These are phyloP conservation scores for Nasonia longicornis DNA, from an alignment of 1,140 invertebrate genomes.

Conservation along the genomic window DNA sequence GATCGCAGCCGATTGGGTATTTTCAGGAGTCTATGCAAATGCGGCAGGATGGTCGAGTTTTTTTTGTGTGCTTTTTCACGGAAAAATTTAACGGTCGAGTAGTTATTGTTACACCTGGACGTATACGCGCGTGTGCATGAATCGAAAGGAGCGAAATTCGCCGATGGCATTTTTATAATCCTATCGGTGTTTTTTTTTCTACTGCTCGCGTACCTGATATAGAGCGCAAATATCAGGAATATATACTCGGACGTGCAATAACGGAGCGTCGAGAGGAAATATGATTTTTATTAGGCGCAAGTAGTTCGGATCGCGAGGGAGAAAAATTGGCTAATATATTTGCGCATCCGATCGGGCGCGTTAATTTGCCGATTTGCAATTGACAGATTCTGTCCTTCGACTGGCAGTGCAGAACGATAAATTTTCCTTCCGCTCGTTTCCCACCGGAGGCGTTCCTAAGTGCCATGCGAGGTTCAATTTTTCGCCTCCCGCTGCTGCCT, in stretches of 20 bases:
- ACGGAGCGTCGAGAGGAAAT: no score
- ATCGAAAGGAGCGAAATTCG: not conserved
- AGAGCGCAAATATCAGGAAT: no score
- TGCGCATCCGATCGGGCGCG: not conserved
- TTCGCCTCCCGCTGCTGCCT: not conserved
- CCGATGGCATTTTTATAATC: no score
- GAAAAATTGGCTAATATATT: not conserved
- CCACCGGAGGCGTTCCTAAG: constrained; percentile 7
- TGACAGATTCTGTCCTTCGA: constrained; percentile 2
- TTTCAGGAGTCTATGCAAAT: not conserved
- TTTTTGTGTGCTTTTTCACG: not conserved
- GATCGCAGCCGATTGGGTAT: not conserved
- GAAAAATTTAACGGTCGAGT: not conserved
- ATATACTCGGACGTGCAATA: no score
- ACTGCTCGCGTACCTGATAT: no score
- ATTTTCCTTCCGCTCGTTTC: constrained; percentile 20
- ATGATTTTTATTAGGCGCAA: no score
- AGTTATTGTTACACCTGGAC: not conserved
- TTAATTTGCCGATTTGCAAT: constrained; percentile 25
- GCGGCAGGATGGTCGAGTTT: not conserved
- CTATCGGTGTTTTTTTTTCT: no score
- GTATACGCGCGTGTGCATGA: not conserved
- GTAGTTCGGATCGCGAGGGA: not conserved
- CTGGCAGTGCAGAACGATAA: constrained; percentile 19
- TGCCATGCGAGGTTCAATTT: constrained; percentile 20